A percentile compares a stretch with the other conserved stretches of the same genome.
Evolutionary conservation across 1,140 invertebrate species (phyloP).

Genomic region (Coelopa frigida): DNA sequence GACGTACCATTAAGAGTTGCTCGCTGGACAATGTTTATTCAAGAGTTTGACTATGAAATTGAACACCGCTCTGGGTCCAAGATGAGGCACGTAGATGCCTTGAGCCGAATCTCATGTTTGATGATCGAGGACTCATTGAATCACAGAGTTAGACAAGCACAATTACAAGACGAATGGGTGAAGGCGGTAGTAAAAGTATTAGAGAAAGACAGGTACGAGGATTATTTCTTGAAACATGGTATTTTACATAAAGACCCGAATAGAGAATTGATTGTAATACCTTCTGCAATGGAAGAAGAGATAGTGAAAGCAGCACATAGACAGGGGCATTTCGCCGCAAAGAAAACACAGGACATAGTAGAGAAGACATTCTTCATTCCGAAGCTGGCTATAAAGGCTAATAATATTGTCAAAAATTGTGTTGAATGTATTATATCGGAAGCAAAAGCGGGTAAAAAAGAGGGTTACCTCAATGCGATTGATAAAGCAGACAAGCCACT

Average conservation of each 20-base stretch:
- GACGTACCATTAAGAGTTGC: constrained; percentile 14
- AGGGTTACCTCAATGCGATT: constrained; percentile 10
- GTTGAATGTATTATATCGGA: constrained; percentile 28
- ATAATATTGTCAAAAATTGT: constrained; percentile 32
- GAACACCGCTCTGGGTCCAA: constrained; percentile 13
- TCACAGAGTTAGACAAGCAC: neutral
- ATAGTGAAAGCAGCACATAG: constrained; percentile 32
- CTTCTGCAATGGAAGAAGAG: constrained; percentile 26
- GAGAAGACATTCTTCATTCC: constrained; percentile 41
- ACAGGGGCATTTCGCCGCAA: constrained; percentile 37
- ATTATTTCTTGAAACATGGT: constrained; percentile 11
- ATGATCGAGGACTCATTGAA: neutral
- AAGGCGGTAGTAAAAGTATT: neutral
- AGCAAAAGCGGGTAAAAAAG: constrained; percentile 3
- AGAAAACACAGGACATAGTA: constrained; percentile 40
- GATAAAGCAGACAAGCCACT: constrained; percentile 9
- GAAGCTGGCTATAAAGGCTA: constrained; percentile 31
- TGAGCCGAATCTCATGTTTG: constrained; percentile 16
- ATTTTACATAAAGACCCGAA: constrained; percentile 22
- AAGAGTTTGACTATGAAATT: constrained; percentile 16
- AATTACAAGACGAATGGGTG: constrained; percentile 4
- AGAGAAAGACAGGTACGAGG: neutral
- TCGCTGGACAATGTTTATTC: constrained; percentile 13
- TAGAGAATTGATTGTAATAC: constrained; percentile 25
- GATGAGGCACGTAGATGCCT: constrained; percentile 17